Evolutionary conservation across 1,140 invertebrate genomes (phyloP).

Genomic region (Cardiocondyla obscurior): DNA sequence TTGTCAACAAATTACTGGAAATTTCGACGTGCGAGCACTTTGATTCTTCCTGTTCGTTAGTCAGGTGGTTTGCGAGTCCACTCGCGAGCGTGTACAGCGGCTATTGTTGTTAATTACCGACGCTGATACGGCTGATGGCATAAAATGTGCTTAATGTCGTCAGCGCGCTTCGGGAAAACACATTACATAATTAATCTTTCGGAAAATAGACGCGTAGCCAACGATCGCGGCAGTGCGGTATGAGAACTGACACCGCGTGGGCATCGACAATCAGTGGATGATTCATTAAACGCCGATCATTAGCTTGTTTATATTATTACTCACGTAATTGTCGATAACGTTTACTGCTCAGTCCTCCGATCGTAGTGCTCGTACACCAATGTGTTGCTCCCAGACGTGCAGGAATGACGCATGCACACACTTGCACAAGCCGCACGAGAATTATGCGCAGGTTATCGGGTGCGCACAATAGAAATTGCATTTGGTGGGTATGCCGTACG

Average conservation of each 20-base stretch:
- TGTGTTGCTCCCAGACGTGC: neutral
- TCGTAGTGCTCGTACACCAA: neutral
- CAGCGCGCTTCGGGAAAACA: neutral
- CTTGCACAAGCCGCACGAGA: too few species aligned
- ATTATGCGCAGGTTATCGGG: neutral
- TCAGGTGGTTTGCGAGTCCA: neutral
- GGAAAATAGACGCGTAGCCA: neutral
- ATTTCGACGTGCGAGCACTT: neutral
- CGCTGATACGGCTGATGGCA: neutral
- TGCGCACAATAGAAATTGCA: neutral
- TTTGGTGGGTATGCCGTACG: neutral
- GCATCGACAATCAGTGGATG: neutral
- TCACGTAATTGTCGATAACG: constrained; percentile 47
- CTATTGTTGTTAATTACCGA: too few species aligned
- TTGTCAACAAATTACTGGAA: neutral
- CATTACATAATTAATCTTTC: constrained; percentile 42
- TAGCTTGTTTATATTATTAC: constrained; percentile 43
- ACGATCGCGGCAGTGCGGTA: neutral
- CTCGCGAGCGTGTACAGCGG: neutral
- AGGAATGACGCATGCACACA: neutral
- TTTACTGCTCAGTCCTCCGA: constrained; percentile 5
- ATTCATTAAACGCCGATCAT: neutral
- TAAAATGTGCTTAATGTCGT: constrained; percentile 10
- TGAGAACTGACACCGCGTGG: neutral
- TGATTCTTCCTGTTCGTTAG: neutral